A percentile compares a stretch with the other conserved stretches of the same genome.
Evolutionary conservation across 2,113 vertebrate species (phyloP).

Genomic region (Alouatta palliata): DNA sequence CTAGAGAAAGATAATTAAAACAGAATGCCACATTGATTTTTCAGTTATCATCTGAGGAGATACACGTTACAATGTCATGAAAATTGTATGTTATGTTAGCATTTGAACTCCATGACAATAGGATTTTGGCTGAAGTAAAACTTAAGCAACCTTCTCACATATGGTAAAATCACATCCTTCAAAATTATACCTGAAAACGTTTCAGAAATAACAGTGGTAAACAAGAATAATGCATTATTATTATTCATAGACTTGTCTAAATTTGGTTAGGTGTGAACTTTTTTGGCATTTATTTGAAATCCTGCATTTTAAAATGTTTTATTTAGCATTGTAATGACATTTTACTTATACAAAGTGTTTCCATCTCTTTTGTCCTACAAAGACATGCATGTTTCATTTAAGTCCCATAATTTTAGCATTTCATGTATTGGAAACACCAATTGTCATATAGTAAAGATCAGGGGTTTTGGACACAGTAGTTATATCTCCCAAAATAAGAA

Average conservation of each 20-base stretch:
- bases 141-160: background rate
- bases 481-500: constrained; percentile 20
- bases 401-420: background rate
- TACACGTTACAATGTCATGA: background rate
- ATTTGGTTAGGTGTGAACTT: background rate
- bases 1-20: constrained; percentile 36
- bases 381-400: background rate
- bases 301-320: background rate
- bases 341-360: background rate
- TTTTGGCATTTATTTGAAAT: background rate
- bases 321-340: background rate
- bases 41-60: background rate
- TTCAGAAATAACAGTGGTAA: constrained; percentile 12
- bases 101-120: background rate
- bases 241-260: background rate
- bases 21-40: constrained; percentile 21
- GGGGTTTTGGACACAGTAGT: background rate
- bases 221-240: background rate
- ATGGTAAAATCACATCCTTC: background rate
- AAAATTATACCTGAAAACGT: background rate
- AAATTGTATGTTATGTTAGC: background rate
- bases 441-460: background rate
- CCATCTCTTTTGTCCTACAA: background rate
- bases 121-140: background rate
- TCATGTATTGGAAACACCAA: background rate